A percentile compares a stretch with the other conserved stretches of the same genome.
These are phyloP conservation scores for Phenganax marumi DNA, from an alignment of 92 coral and sea anemone genomes.

Conservation along the genomic window DNA sequence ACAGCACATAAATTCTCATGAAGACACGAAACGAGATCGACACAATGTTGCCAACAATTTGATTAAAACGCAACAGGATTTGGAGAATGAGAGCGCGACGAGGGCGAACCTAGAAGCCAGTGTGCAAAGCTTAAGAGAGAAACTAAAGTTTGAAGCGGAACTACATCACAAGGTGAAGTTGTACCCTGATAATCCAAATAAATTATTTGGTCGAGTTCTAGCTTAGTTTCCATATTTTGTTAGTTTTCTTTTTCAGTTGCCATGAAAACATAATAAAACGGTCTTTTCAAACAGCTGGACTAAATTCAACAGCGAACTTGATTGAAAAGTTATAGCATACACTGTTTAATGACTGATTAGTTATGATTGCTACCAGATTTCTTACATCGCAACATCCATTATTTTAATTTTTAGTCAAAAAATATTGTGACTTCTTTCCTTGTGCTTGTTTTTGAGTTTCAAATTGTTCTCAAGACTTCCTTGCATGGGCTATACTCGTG, in stretches of 20 bases:
- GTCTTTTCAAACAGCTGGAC: too few species aligned
- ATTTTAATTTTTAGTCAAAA: neutral
- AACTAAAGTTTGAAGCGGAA: conserved; percentile 76
- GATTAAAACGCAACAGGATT: conserved; percentile 83
- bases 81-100: conserved; percentile 81
- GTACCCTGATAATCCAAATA: neutral
- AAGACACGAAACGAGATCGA: conserved; percentile 87
- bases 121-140: conserved; percentile 80
- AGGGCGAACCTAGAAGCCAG: conserved; percentile 75
- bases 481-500: neutral
- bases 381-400: too few species aligned
- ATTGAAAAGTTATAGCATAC: too few species aligned
- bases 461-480: neutral
- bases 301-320: too few species aligned
- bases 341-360: too few species aligned
- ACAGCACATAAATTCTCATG: conserved; percentile 92
- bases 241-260: too few species aligned
- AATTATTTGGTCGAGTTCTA: too few species aligned
- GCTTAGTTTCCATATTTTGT: too few species aligned
- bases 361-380: too few species aligned
- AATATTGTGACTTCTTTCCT: neutral
- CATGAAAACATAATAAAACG: too few species aligned
- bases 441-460: neutral
- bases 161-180: conserved; percentile 78
- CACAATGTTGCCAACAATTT: conserved; percentile 72